Base-by-base conservation (phyloP, 2,797 vertebrate genomes). In the Poliocrania exsul region DNA sequence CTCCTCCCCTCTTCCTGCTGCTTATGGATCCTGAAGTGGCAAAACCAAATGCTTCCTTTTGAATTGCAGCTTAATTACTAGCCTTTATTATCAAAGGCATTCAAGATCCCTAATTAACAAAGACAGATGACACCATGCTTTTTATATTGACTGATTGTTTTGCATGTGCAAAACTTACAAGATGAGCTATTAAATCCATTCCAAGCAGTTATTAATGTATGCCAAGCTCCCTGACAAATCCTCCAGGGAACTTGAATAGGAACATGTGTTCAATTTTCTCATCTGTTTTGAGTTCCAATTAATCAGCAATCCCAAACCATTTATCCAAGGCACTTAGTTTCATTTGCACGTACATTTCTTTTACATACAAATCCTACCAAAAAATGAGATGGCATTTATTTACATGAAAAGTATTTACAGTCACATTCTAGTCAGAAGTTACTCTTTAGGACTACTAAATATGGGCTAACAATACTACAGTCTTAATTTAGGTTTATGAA, bases 211-310 rank as follows among this genome's bases (percentile, higher is more conserved):
- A 86, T 85, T 64, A 81, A 64, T 62, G 73, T 92, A 74, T 81
- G 79, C 84, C 86, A 86, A 90, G 62, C 73, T 46, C 75, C 71
- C 81, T 64, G 70, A 94, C 75, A 83, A 67, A 83, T 90, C 35
- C 87, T 94, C 71, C 25, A 31, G 89, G 93, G 50, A 88, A 57
- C 86, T 61, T 89, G 93, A 96, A 91, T 86, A 78, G 89, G 93
- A 95, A 93, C 86, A 74, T 57, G 50, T 86, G 88, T 86, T 94
- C 83, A 77, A 65, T 95, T 87, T 94, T 93, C 90, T 96, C 95
- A 80, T 82, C 87, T 96, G 93, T 85, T 96, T 96, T 92, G 53
- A 86, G 92, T 92, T 95, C 86, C 46, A 93, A 91, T 92, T 91
- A 83, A 88, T 81, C 93, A 89, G 60, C 54, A 88, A 80, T 64